A percentile compares a stretch with the other conserved stretches of the same genome.
These are phyloP conservation scores for Orcinus orca DNA, from an alignment of 2,113 vertebrate species.

Conservation along the genomic window DNA sequence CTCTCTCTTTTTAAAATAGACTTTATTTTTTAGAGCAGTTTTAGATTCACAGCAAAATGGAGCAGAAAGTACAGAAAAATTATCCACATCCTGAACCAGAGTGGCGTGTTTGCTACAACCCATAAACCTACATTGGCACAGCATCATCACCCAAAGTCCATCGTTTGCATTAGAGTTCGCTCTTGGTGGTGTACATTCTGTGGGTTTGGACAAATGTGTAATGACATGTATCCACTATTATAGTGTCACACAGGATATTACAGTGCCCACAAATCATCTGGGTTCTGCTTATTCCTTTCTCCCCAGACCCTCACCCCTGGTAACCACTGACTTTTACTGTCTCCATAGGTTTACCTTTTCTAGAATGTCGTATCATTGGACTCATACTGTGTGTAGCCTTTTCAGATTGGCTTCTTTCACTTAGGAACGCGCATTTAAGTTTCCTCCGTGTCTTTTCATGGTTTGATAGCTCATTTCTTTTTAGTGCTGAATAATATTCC, in stretches of 20 bases:
- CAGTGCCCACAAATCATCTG: background rate
- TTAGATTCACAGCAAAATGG: background rate
- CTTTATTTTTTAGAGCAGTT: background rate
- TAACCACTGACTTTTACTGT: background rate
- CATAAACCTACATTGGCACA: rapidly evolving
- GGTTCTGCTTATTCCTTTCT: background rate
- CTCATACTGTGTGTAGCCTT: background rate
- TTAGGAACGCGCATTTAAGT: background rate
- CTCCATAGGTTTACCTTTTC: background rate
- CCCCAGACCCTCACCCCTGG: background rate
- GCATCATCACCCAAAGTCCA: background rate
- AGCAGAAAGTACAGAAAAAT: background rate
- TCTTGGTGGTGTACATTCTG: background rate
- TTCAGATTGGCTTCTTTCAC: background rate
- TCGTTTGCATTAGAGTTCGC: background rate
- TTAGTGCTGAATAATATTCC: background rate
- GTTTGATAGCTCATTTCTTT: background rate
- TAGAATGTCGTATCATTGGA: background rate
- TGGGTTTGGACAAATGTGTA: background rate
- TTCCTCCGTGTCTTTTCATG: background rate
- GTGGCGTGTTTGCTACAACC: rapidly evolving
- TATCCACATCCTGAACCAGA: background rate
- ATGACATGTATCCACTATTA: background rate
- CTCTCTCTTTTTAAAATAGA: background rate
- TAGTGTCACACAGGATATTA: background rate